Percentiles rank a stretch among this genome's conserved stretches.
These are phyloP conservation scores for Decapterus maruadsi DNA, from an alignment of 2,797 vertebrate species.

Conservation along the genomic window DNA sequence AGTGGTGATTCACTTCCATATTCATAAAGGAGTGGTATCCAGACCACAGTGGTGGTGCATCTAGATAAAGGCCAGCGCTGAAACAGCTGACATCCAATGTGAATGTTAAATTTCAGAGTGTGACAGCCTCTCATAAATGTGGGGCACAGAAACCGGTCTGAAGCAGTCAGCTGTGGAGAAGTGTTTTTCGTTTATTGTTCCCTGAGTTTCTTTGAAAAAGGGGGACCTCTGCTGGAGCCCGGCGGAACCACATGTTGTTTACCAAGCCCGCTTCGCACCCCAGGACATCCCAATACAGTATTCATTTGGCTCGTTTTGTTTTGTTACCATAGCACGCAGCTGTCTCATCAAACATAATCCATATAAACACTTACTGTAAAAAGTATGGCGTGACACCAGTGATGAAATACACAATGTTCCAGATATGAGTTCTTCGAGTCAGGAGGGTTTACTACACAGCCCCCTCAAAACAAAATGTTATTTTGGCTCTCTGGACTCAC, in stretches of 20 bases:
- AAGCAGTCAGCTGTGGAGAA: conserved; percentile 72
- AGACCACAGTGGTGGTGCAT: conserved; percentile 5
- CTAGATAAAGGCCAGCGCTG: background rate
- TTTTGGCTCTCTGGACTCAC: conserved; percentile 29
- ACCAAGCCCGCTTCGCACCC: conserved; percentile 49
- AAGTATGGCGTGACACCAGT: background rate
- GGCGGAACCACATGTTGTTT: conserved; percentile 83
- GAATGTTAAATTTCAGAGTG: conserved; percentile 37
- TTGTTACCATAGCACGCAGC: conserved; percentile 21
- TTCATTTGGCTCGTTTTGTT: conserved; percentile 36
- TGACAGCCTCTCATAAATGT: conserved; percentile 54
- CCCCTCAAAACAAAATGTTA: background rate
- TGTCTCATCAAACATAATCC: conserved; percentile 30
- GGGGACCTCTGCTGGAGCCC: conserved; percentile 78
- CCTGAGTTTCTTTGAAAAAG: conserved; percentile 53
- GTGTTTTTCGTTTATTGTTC: conserved; percentile 52
- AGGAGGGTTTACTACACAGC: background rate
- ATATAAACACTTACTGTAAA: conserved; percentile 8
- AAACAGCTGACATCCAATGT: conserved; percentile 44
- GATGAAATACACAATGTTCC: background rate
- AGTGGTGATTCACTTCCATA: background rate
- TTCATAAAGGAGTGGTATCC: background rate
- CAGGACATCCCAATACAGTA: conserved; percentile 45
- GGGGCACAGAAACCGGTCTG: conserved; percentile 80
- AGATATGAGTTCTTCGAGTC: background rate